phyloP scores from a whole-genome alignment of 2,888 invertebrate species.

The Tipula lateralis region DNA sequence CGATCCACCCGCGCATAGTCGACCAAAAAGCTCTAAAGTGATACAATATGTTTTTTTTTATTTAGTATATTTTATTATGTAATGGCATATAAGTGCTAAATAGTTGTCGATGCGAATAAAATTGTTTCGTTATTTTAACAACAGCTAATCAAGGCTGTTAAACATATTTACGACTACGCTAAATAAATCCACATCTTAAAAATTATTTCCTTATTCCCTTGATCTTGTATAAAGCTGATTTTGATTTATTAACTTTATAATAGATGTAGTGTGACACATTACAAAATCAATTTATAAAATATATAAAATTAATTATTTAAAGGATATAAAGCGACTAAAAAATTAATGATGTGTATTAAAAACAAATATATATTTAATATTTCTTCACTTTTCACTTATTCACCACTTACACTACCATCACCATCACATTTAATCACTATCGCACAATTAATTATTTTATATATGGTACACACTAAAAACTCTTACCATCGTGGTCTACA shows the following conservation, averaged over 20 bases:
- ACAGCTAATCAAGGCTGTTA: not conserved
- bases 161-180: not conserved
- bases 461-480: not conserved
- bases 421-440: not conserved
- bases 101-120: not conserved
- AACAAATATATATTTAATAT: not conserved
- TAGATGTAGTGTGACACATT: not conserved
- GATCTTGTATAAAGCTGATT: not conserved
- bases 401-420: not conserved
- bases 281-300: not conserved
- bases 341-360: not conserved
- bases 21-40: conserved; percentile 37
- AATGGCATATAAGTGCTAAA: no score
- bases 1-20: conserved; percentile 36
- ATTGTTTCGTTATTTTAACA: not conserved
- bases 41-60: not conserved
- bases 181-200: not conserved
- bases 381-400: conserved; percentile 6
- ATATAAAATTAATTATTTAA: not conserved
- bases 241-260: conserved; percentile 7
- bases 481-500: conserved; percentile 56
- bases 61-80: no score
- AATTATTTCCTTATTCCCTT: not conserved
- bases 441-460: not conserved
- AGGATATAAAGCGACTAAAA: not conserved